Percentiles rank a stretch among this genome's conserved stretches.
Evolutionary conservation across 2,797 vertebrate species (phyloP).

Genomic region (Cyprinodon diabolis): DNA sequence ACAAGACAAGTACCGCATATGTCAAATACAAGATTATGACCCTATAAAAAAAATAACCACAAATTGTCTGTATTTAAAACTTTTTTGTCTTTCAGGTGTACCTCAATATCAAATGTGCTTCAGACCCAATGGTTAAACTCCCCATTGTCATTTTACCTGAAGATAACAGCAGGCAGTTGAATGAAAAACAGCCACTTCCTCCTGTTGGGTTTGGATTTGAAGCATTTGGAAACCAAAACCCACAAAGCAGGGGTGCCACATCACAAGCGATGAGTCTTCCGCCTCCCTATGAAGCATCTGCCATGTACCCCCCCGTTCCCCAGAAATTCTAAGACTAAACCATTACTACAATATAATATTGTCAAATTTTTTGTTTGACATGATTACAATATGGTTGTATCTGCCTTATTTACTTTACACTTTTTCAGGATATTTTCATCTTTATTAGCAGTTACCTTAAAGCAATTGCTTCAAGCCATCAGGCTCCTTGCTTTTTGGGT

Average conservation of each 20-base stretch:
- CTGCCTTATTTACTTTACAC: not conserved
- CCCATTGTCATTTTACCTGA: constrained; percentile 71
- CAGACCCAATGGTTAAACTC: constrained; percentile 71
- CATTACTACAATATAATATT: not conserved
- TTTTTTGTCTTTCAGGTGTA: constrained; percentile 55
- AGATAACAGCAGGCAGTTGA: not conserved
- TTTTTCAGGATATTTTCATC: not conserved
- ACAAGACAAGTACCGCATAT: too few relatives aligned
- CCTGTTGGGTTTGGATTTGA: constrained; percentile 27
- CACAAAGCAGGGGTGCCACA: constrained; percentile 5
- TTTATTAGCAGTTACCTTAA: not conserved
- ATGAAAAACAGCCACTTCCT: constrained; percentile 10
- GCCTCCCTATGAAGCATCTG: constrained; percentile 47
- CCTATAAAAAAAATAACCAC: not conserved
- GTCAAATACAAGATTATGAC: too few relatives aligned
- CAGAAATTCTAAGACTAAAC: not conserved
- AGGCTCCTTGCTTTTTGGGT: not conserved
- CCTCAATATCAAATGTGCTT: constrained; percentile 69
- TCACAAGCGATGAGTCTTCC: constrained; percentile 25
- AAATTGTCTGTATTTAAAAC: not conserved
- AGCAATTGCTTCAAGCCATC: not conserved
- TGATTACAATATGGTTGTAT: not conserved
- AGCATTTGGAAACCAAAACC: constrained; percentile 20
- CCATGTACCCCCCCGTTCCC: constrained; percentile 16
- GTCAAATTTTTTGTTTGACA: not conserved